Evolutionary conservation across 2,113 vertebrate genomes (phyloP).

Genomic region (Lasiurus borealis): DNA sequence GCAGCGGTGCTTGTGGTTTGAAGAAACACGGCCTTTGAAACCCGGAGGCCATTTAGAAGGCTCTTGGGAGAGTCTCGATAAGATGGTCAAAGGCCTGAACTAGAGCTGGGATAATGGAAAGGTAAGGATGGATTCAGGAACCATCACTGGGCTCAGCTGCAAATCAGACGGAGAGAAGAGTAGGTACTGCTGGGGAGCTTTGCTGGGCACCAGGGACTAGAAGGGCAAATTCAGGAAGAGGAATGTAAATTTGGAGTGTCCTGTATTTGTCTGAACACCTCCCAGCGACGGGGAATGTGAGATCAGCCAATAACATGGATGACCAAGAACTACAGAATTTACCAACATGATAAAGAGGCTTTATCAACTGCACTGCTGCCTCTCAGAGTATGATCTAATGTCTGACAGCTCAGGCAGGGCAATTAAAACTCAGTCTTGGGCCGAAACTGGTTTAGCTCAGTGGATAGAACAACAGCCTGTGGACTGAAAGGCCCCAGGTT

Average conservation of each 20-base stretch:
- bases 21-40: not conserved
- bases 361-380: not conserved
- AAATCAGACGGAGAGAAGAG: not conserved
- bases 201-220: not conserved
- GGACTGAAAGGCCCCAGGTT: no score
- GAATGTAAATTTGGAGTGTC: not conserved
- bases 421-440: constrained; percentile 40
- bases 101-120: not conserved
- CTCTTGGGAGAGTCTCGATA: not conserved
- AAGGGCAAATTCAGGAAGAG: not conserved
- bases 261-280: not conserved
- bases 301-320: not conserved
- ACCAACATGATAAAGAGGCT: constrained; percentile 10
- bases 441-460: no score
- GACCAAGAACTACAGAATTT: not conserved
- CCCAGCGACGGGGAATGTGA: not conserved
- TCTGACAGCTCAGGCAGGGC: not conserved
- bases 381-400: constrained; percentile 33
- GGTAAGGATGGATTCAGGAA: not conserved
- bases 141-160: not conserved
- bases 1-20: not conserved
- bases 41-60: not conserved
- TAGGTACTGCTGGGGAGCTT: rapidly evolving
- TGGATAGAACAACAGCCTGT: no score
- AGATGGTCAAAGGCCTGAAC: not conserved